Percentiles rank a stretch among this genome's conserved stretches.
Conservation (phyloP, 2,797 vertebrate genomes). For the Siniperca obscura region DNA sequence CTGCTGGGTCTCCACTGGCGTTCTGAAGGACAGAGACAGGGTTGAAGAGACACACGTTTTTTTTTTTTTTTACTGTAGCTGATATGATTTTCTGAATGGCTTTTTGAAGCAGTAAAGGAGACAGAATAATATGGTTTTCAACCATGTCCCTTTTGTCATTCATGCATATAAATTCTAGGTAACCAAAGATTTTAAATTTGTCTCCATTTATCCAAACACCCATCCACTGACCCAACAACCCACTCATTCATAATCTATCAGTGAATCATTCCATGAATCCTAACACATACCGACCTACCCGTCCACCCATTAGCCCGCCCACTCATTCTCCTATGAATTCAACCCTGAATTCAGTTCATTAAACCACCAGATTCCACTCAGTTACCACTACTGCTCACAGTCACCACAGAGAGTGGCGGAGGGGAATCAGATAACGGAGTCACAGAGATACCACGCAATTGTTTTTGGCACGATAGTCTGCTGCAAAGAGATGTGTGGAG, state of each 20-base stretch:
- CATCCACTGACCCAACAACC: background rate
- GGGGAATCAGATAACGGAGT: conserved; percentile 18
- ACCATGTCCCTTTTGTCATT: background rate
- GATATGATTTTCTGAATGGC: background rate
- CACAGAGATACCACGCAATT: conserved; percentile 25
- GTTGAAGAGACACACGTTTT: background rate
- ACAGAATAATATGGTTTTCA: background rate
- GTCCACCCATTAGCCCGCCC: conserved; percentile 6
- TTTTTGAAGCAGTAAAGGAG: background rate
- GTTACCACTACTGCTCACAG: background rate
- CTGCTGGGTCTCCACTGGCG: conserved; percentile 89
- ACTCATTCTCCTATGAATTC: conserved; percentile 16
- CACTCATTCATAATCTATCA: conserved; percentile 11
- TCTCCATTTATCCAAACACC: background rate
- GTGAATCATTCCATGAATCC: conserved; percentile 25
- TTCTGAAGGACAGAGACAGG: conserved; percentile 69
- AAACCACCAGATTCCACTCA: conserved; percentile 33
- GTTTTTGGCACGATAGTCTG: conserved; percentile 37
- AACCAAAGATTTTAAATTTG: background rate
- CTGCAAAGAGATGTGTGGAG: conserved; percentile 47
- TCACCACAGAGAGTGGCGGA: conserved; percentile 59
- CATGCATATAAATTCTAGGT: background rate
- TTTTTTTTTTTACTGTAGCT: background rate
- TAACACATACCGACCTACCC: conserved; percentile 2
- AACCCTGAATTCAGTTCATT: background rate